Conservation (phyloP, 2,888 invertebrate species). For the Nomada fabriciana region DNA sequence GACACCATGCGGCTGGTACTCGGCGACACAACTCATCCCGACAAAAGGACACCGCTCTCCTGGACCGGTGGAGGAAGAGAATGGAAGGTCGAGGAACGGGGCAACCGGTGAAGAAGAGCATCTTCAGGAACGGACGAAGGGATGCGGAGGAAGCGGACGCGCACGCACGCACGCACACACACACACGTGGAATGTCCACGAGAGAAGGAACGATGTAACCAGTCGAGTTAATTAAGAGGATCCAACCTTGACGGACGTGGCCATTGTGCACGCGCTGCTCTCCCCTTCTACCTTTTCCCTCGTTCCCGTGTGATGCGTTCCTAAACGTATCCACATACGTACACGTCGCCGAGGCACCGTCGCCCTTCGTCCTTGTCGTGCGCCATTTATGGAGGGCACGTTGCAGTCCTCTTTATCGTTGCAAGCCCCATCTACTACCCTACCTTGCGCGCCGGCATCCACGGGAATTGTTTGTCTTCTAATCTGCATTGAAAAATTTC, state of each 20-base stretch:
- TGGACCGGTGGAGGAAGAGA: conserved; percentile 53
- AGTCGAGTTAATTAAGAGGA: conserved; percentile 82
- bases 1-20: conserved; percentile 67
- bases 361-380: conserved; percentile 71
- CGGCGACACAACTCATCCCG: conserved; percentile 75
- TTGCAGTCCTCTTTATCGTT: conserved; percentile 50
- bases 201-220: conserved; percentile 71
- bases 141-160: conserved; percentile 48
- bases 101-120: conserved; percentile 57
- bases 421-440: conserved; percentile 29
- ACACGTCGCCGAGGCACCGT: conserved; percentile 66
- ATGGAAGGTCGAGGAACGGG: conserved; percentile 65
- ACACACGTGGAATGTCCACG: conserved; percentile 61
- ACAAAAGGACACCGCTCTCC: conserved; percentile 76
- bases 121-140: conserved; percentile 55
- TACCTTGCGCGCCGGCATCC: background rate
- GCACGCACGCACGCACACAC: background rate
- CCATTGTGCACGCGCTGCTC: conserved; percentile 76
- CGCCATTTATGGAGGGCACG: conserved; percentile 67
- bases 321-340: conserved; percentile 71
- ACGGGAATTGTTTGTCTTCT: conserved; percentile 3
- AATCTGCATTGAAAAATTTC: conserved; percentile 4
- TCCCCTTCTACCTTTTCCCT: conserved; percentile 44
- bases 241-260: conserved; percentile 79
- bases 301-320: conserved; percentile 63